Conservation (phyloP, 2,113 vertebrate genomes). For the Mirza zaza region DNA sequence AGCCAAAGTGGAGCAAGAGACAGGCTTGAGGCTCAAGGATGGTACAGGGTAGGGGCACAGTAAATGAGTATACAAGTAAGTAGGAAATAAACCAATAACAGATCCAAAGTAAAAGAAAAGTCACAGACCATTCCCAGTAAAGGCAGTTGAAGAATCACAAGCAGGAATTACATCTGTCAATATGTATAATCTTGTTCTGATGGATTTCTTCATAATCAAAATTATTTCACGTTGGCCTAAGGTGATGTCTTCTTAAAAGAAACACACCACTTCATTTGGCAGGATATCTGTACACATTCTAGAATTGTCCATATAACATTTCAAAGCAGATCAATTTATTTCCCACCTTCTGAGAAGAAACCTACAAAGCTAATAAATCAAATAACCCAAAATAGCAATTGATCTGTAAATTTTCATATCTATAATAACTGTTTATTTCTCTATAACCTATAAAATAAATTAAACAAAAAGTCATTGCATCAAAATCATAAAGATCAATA, state of each 20-base stretch:
- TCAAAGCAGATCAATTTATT: conserved; percentile 2
- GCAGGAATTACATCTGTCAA: background rate
- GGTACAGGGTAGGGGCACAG: background rate
- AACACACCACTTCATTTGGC: background rate
- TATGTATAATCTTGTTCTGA: background rate
- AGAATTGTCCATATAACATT: background rate
- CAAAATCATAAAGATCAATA: conserved; percentile 24
- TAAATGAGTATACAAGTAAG: background rate
- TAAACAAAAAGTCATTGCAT: background rate
- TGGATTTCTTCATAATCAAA: background rate
- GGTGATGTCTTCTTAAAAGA: background rate
- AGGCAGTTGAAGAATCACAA: background rate
- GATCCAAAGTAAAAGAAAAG: background rate
- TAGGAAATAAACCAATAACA: background rate
- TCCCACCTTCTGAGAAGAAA: background rate
- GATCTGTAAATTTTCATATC: background rate
- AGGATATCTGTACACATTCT: background rate
- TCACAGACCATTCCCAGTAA: background rate
- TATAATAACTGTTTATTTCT: background rate
- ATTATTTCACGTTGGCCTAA: background rate
- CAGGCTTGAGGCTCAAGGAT: background rate
- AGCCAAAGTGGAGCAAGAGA: background rate
- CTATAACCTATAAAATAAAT: background rate
- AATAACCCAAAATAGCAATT: background rate
- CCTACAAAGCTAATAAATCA: background rate